A percentile compares a stretch with the other conserved stretches of the same genome.
Conservation (phyloP, 2,888 invertebrate genomes). For the Acleris literana region DNA sequence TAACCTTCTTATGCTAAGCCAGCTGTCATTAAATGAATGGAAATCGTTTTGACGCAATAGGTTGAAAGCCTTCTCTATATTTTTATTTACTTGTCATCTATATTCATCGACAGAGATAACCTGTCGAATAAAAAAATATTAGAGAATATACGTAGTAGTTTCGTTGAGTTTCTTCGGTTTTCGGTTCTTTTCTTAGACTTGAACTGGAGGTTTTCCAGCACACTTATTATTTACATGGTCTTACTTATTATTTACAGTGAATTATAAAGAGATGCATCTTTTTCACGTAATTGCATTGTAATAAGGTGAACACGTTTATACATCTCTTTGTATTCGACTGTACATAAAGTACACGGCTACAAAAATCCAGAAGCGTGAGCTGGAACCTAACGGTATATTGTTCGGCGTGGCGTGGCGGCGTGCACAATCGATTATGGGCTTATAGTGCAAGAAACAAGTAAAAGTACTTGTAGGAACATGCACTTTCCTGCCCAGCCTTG, state of each 20-base stretch:
- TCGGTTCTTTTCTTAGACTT: no score
- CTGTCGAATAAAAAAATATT: no score
- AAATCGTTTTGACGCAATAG: slow-evolving; percentile 13
- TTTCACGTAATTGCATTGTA: no score
- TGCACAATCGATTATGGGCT: slow-evolving; percentile 6
- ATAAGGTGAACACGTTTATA: no score
- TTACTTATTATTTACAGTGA: no score
- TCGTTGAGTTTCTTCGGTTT: no score
- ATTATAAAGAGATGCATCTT: no score
- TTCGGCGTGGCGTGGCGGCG: slow-evolving; percentile 6
- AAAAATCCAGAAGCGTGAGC: slow-evolving; percentile 3
- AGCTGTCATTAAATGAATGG: slow-evolving; percentile 17
- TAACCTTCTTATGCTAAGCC: slow-evolving; percentile 26
- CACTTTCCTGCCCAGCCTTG: slow-evolving; percentile 51
- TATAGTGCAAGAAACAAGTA: slow-evolving; percentile 32
- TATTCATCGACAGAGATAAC: no score
- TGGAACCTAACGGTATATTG: slow-evolving; percentile 1
- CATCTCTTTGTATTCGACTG: neutral
- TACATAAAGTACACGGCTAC: neutral
- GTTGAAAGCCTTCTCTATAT: neutral
- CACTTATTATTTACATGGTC: no score
- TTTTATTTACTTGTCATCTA: no score
- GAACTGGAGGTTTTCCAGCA: no score
- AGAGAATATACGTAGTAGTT: no score
- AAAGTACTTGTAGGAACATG: slow-evolving; percentile 39